Percentiles rank a stretch among this genome's conserved stretches.
phyloP scores from a whole-genome alignment of 2,797 vertebrate genomes.

The Nyctalus aviator region DNA sequence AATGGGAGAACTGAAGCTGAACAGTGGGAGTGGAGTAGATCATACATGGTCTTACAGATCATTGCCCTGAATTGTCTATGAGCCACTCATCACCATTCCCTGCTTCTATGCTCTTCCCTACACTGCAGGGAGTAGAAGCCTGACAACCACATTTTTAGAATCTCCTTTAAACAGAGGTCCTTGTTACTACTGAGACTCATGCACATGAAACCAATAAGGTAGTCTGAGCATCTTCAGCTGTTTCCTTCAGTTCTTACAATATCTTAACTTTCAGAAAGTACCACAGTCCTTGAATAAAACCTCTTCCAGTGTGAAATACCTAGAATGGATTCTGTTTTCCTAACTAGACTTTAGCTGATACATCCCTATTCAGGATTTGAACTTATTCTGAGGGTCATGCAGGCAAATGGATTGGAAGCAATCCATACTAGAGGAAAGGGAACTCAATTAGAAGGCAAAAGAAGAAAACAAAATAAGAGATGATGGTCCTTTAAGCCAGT shows the following conservation, averaged over 20 bases:
- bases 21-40: not conserved
- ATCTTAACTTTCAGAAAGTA: not conserved
- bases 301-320: constrained; percentile 23
- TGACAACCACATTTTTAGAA: not conserved
- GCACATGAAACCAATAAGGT: not conserved
- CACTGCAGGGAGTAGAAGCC: not conserved
- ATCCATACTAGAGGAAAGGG: not conserved
- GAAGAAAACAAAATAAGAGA: not conserved
- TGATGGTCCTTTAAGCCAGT: not conserved
- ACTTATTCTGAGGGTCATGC: not conserved
- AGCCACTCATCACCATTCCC: not conserved
- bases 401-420: constrained; percentile 41
- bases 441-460: constrained; percentile 19
- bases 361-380: not conserved
- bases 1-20: not conserved
- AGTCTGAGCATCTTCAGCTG: not conserved
- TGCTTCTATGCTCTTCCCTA: not conserved
- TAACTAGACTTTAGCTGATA: not conserved
- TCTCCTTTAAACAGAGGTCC: not conserved
- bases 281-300: constrained; percentile 41
- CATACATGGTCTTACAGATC: not conserved
- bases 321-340: constrained; percentile 22
- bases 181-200: not conserved
- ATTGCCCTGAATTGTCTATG: not conserved
- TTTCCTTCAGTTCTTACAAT: not conserved